A percentile compares a stretch with the other conserved stretches of the same genome.
phyloP scores from a whole-genome alignment of 2,113 vertebrate species.

The Lagopus leucura region DNA sequence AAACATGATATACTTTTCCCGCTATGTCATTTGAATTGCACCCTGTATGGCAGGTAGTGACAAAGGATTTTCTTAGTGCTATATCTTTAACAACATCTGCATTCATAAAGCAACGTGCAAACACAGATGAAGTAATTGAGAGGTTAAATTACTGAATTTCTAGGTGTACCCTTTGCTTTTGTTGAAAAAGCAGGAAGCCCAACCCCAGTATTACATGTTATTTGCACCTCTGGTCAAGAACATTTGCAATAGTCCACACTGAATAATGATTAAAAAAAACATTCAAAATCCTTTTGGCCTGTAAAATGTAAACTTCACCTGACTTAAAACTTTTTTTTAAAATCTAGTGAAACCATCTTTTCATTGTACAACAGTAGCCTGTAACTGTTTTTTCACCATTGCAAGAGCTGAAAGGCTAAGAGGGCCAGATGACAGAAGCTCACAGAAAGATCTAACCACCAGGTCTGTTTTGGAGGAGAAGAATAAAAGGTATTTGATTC shows the following conservation, averaged over 20 bases:
- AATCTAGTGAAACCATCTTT: neutral
- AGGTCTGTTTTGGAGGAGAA: neutral
- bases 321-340: neutral
- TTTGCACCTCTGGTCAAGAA: neutral
- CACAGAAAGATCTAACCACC: neutral
- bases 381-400: neutral
- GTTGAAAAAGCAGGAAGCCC: neutral
- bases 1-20: neutral
- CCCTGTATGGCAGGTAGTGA: neutral
- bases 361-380: neutral
- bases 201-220: neutral
- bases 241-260: neutral
- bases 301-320: neutral
- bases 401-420: neutral
- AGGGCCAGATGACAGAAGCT: neutral
- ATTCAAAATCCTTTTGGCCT: neutral
- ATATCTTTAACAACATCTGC: neutral
- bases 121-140: slow-evolving; percentile 23
- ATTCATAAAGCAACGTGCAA: neutral
- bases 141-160: slow-evolving; percentile 11
- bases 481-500: neutral
- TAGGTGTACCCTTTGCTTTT: neutral
- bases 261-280: neutral
- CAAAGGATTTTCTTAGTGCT: neutral
- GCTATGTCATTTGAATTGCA: neutral